Evolutionary conservation across 1,140 invertebrate species (phyloP), one percentile per base, ranked within the genome.

Genomic region (Ceratosolen fusciceps): DNA sequence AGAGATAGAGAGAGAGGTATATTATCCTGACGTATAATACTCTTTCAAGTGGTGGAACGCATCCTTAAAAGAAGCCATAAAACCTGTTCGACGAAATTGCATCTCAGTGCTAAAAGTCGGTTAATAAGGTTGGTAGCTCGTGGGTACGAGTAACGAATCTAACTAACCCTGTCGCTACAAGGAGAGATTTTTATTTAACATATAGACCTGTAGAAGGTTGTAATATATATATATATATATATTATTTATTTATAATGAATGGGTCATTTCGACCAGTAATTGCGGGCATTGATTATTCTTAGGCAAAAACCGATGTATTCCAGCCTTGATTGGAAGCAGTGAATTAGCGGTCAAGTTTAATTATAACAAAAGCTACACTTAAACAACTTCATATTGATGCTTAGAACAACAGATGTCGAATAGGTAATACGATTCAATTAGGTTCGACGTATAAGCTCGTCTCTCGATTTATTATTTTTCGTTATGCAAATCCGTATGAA

Each of bases 241-340:
- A 77, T 72, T 83, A 80, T n/a, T 83, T 84, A 83, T 84, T 85
- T 80, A 83, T 77, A 80, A 82, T 83, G 84, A 87, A 86, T 79
- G 84, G 86, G 83, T 86, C 84, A 88, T 89, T 88, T 85, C 76
- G 83, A 81, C 77, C 83, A 83, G 84, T 88, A 89, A 88, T 89
- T 88, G 85, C 82, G 83, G 82, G 83, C 81, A 78, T 80, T 84
- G 88, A 89, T 88, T 87, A 85, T 86, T 83, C 85, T n/a, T 37
- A 14, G 8, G 1, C 58, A 16, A n/a, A n/a, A 3, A 1, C 73
- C 34, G 54, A 39, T 16, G 16, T 39, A 21, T 52, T 67, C 31
- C 29, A 65, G 47, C 34, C 85, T 84, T 85, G 84, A 88, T 88
- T 86, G 86, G 86, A 85, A 85, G 85, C 82, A 81, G 77, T 82